Evolutionary conservation across 1,140 invertebrate species (phyloP).

Genomic region (Tetragonula clypearis): DNA sequence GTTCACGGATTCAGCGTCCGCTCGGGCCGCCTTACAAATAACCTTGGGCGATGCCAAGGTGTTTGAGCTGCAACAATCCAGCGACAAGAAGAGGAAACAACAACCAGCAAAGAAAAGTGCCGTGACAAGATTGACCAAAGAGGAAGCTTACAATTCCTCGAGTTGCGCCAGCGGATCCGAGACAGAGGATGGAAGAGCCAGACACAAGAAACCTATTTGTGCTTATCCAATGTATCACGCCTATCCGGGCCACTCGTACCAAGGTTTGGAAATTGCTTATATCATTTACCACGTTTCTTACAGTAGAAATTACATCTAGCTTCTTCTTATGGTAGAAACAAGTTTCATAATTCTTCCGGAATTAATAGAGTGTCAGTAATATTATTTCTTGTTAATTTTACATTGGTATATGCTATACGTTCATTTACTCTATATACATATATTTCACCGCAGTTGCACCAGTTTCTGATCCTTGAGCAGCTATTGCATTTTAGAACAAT

Average conservation of each 20-base stretch:
- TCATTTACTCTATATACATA: background rate
- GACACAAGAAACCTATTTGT: conserved; percentile 66
- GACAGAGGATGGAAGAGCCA: conserved; percentile 81
- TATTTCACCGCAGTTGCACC: background rate
- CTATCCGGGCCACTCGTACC: conserved; percentile 70
- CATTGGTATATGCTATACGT: background rate
- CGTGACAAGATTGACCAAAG: conserved; percentile 63
- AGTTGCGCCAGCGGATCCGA: conserved; percentile 87
- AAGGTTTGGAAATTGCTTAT: conserved; percentile 62
- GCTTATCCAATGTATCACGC: conserved; percentile 70
- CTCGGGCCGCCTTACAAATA: conserved; percentile 89
- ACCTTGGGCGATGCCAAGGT: conserved; percentile 73
- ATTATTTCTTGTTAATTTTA: background rate
- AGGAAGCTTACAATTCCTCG: conserved; percentile 80
- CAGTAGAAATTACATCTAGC: background rate
- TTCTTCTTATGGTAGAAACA: background rate
- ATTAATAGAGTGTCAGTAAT: background rate
- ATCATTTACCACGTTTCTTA: background rate
- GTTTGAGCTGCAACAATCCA: conserved; percentile 81
- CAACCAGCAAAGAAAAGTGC: conserved; percentile 76
- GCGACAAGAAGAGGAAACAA: conserved; percentile 77
- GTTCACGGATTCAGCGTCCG: conserved; percentile 93
- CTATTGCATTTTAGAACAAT: background rate
- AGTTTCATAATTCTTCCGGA: background rate
- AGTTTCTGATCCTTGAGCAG: background rate